These are phyloP conservation scores for Hoplodrina ambigua DNA, from an alignment of 2,888 invertebrate genomes.

Conservation along the genomic window DNA sequence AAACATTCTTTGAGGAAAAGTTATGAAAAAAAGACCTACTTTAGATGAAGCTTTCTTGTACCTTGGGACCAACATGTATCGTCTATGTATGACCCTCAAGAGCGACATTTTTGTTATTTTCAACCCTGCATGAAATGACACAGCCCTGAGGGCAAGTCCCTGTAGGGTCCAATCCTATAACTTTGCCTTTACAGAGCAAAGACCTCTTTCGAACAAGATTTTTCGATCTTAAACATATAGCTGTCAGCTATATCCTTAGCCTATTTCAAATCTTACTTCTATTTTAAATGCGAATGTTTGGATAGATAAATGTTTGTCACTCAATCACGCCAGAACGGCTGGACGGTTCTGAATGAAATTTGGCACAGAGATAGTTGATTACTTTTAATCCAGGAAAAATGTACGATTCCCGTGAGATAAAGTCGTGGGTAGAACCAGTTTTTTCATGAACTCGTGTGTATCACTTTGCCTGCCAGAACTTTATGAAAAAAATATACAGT, in stretches of 20 bases:
- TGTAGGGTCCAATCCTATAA: neutral
- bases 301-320: too few species aligned
- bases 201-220: neutral
- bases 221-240: neutral
- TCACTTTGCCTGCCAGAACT: slow-evolving; percentile 10
- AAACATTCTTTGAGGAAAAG: too few species aligned
- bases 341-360: too few species aligned
- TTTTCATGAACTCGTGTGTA: neutral
- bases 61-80: neutral
- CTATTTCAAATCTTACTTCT: too few species aligned
- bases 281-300: too few species aligned
- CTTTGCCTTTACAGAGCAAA: neutral
- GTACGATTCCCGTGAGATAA: too few species aligned
- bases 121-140: neutral
- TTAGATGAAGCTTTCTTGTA: neutral
- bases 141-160: neutral
- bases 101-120: neutral
- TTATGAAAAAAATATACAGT: slow-evolving; percentile 25
- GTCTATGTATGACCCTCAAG: neutral
- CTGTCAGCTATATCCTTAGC: too few species aligned
- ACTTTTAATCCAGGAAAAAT: too few species aligned
- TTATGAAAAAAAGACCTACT: too few species aligned
- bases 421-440: too few species aligned
- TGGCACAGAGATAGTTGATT: too few species aligned
- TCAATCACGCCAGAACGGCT: too few species aligned